These are phyloP conservation scores for Tetragonula carbonaria DNA, from an alignment of 2,888 invertebrate genomes.

Conservation along the genomic window DNA sequence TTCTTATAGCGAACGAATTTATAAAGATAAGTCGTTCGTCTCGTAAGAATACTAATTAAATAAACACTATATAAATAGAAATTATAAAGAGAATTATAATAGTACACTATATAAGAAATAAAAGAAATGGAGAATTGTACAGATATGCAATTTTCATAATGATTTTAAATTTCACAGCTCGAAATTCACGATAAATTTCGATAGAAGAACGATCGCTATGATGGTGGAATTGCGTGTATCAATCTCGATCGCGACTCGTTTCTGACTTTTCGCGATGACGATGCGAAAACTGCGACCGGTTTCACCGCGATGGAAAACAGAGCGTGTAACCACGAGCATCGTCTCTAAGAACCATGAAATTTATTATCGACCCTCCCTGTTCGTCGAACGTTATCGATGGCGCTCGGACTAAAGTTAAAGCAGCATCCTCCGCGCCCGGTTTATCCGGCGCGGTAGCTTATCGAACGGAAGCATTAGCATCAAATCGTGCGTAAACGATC, in stretches of 20 bases:
- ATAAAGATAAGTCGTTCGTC: background rate
- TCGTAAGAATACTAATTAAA: background rate
- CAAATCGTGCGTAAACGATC: conserved; percentile 54
- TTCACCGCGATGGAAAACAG: conserved; percentile 49
- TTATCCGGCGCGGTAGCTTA: background rate
- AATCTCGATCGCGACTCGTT: background rate
- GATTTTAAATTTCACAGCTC: background rate
- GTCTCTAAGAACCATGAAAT: conserved; percentile 33
- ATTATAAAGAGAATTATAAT: too few species aligned
- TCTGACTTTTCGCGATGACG: background rate
- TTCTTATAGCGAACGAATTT: background rate
- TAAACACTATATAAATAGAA: too few species aligned
- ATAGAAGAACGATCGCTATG: background rate
- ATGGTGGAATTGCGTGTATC: background rate
- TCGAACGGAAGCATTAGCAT: conserved; percentile 27
- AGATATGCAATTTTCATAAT: too few species aligned
- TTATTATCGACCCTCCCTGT: conserved; percentile 41
- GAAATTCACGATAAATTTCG: too few species aligned
- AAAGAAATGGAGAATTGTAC: too few species aligned
- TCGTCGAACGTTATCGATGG: conserved; percentile 42
- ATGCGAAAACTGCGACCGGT: conserved; percentile 13
- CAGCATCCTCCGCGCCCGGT: conserved; percentile 8
- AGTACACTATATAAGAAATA: too few species aligned
- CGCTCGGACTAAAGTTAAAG: conserved; percentile 24
- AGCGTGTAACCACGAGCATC: conserved; percentile 40